Evolutionary conservation across 2,888 invertebrate species (phyloP).

Genomic region (Leptothorax acervorum): DNA sequence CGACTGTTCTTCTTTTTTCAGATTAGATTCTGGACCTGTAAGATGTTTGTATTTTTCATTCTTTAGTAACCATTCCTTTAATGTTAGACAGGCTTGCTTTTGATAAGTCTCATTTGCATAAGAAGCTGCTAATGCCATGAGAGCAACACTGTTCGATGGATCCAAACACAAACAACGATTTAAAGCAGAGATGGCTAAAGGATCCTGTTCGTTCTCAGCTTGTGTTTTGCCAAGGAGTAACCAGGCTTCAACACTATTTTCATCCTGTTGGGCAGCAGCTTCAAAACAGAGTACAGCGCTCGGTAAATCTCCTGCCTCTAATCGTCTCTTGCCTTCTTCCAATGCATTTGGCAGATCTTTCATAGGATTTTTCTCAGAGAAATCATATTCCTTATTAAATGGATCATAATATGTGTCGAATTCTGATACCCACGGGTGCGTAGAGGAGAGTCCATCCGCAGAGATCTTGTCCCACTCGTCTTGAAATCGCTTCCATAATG

Average conservation of each 20-base stretch:
- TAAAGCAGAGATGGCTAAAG: conserved; percentile 96
- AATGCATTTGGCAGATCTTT: conserved; percentile 91
- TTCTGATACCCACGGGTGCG: conserved; percentile 91
- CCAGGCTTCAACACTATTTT: conserved; percentile 94
- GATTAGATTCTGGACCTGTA: conserved; percentile 86
- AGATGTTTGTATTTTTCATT: conserved; percentile 94
- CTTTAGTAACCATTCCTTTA: conserved; percentile 92
- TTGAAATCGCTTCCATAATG: conserved; percentile 89
- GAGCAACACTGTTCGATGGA: conserved; percentile 92
- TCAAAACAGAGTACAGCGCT: conserved; percentile 98
- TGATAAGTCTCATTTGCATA: conserved; percentile 98
- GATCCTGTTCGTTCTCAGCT: conserved; percentile 99
- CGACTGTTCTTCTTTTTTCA: conserved; percentile 67
- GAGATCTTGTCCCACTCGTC: conserved; percentile 93
- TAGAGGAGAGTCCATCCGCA: conserved; percentile 85
- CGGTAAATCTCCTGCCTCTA: conserved; percentile 96
- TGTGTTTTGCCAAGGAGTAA: conserved; percentile 95
- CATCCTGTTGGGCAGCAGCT: conserved; percentile 95
- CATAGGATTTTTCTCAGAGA: conserved; percentile 95
- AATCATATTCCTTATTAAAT: conserved; percentile 90
- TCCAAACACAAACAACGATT: conserved; percentile 93
- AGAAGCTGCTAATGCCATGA: conserved; percentile 96
- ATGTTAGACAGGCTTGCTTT: conserved; percentile 93
- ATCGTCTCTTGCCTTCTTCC: conserved; percentile 93
- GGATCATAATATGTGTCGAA: conserved; percentile 88